Evolutionary conservation across 2,797 vertebrate genomes (phyloP), one percentile per base, ranked within the genome.

Genomic region (Ambastaia sidthimunki): DNA sequence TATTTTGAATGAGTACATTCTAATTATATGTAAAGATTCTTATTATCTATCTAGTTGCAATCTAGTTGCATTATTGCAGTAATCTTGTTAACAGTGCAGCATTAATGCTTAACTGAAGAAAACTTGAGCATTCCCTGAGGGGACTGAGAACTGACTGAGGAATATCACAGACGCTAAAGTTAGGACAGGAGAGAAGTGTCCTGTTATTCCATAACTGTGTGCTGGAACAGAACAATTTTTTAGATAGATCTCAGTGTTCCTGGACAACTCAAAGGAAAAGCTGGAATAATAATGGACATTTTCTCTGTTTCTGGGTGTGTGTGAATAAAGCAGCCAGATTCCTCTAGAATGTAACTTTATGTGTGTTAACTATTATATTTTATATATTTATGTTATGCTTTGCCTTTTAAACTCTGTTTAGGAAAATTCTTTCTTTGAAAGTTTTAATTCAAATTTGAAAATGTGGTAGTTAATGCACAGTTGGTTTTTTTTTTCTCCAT

Each of bases 401-500:
- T 57, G 11, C 3, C 10, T 55, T 55, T 55, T 19, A 19, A 55
- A 21, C n/a, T n/a, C n/a, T 28, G 28, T 28, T 28, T 28, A 28
- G 28, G n/a, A 28, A 28, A 28, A 28, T 28, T 28, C 28, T 1
- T 37, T 37, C 34, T 37, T 7, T 37, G 4, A 50, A 50, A 16
- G 4, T 28, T 28, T 28, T 28, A 28, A 15, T 50, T 16, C 48
- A 15, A 18, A 50, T 15, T 3, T 50, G 15, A 50, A 50, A 6
- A 4, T 16, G 15, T 52, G 48, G 18, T 52, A 37, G 84, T n/a
- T n/a, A n/a, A n/a, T 92, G 86, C 89, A 89, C 86, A 85, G 90
- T 88, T 74, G 84, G 84, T 90, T 90, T 91, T 82, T n/a, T n/a
- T n/a, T 87, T 88, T 83, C 85, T 84, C 87, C 87, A 50, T 68